Base-by-base conservation (phyloP, 2,797 vertebrate genomes). In the Schizopygopsis pylzovi region DNA sequence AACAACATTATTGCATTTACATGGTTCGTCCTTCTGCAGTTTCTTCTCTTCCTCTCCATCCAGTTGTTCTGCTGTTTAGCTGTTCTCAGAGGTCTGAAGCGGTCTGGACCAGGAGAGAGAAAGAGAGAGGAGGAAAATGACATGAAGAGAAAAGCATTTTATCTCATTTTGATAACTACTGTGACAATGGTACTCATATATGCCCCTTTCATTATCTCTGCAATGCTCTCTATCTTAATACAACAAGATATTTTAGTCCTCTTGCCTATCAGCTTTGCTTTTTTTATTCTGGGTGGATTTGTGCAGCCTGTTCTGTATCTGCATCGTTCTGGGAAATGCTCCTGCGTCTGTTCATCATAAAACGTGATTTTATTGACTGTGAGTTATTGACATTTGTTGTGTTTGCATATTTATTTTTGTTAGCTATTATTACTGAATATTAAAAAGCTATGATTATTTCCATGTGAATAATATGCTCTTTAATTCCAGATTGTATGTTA, bases 201-300 rank as follows among this genome's bases (percentile, higher is more conserved):
- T 59, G 20, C 52, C 1, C 52, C 75, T 25, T 78, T 78, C 12
- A 59, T 78, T 6, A 25, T 78, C 37, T 56, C 75, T 41, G n/a
- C 52, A 15, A n/a, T 77, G 18, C 0, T 59, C 33, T 78, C 6
- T 39, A 39, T 78, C 4, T 6, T 78, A 4, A 41, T 15, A n/a
- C 75, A 77, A 56, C 6, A 15, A 56, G 75, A 77, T 13, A 4
- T 56, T 77, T 15, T 16, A 15, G 49, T n/a, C 13, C 20, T 56
- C 75, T 39, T 56, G 75, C 75, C 75, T 8, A n/a, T 77, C n/a
- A 77, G 52, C n/a, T 59, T 77, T 16, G 6, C 33, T 41, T 56
- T 56, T 56, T 80, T 80, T 65, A 80, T 80, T 65, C n/a, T 80
- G 41, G 59, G 59, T 20, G 78, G 59, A 20, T 80, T 49, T 67